Conservation (phyloP, 92 coral and sea anemone species). For the Ricordea florida region DNA sequence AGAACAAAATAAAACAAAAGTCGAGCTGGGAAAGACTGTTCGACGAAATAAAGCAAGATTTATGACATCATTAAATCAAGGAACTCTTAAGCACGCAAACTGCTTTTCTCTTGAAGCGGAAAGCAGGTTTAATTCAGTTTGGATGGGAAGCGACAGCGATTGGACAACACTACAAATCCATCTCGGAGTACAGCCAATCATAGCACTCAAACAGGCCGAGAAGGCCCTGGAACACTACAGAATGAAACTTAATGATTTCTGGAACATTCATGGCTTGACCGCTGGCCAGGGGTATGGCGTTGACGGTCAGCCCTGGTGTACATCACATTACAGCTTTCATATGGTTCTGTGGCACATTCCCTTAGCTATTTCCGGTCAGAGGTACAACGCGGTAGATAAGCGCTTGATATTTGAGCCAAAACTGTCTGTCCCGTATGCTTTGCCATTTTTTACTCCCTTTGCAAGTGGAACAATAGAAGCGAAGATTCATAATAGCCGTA, state of each 20-base stretch:
- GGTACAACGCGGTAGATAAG: constrained; percentile 70
- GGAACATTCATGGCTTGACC: constrained; percentile 92
- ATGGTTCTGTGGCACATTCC: constrained; percentile 91
- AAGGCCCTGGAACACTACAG: constrained; percentile 83
- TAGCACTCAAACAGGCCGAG: constrained; percentile 65
- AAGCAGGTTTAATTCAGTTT: constrained; percentile 54
- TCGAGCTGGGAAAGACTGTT: neutral
- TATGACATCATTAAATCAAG: constrained; percentile 23
- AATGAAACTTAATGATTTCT: constrained; percentile 67
- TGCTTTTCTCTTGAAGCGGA: constrained; percentile 36
- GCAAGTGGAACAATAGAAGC: constrained; percentile 82
- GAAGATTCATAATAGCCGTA: neutral
- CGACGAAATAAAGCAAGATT: neutral
- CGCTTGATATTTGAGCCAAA: constrained; percentile 63
- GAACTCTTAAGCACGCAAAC: constrained; percentile 39
- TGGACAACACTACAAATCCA: constrained; percentile 78
- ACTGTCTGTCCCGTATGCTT: constrained; percentile 67
- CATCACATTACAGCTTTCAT: constrained; percentile 86
- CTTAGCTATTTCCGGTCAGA: constrained; percentile 86
- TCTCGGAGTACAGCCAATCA: constrained; percentile 64
- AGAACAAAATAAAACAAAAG: neutral
- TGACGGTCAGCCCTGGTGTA: constrained; percentile 93
- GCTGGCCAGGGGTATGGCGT: constrained; percentile 85
- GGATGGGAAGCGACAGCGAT: constrained; percentile 89
- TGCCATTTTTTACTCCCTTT: constrained; percentile 78